These are phyloP conservation scores for Oeneis ivallda DNA, from an alignment of 2,888 invertebrate species.

Conservation along the genomic window DNA sequence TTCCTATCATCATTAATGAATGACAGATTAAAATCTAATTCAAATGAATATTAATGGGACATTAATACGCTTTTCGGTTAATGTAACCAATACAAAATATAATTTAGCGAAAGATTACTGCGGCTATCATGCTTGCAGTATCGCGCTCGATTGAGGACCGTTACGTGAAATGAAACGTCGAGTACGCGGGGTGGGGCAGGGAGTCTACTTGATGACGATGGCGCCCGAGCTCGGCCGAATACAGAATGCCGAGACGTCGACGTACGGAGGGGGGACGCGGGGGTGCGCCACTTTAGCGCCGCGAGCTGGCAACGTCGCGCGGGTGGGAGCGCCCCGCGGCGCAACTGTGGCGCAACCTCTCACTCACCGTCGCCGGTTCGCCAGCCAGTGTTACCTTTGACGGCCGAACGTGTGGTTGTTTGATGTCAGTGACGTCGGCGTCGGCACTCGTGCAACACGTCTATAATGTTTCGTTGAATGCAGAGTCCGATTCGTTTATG, in stretches of 20 bases:
- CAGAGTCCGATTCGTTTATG: slow-evolving; percentile 78
- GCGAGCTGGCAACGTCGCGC: slow-evolving; percentile 81
- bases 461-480: slow-evolving; percentile 79
- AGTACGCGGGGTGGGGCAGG: slow-evolving; percentile 74
- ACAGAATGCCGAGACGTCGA: slow-evolving; percentile 75
- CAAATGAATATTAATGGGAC: background rate
- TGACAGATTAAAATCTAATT: background rate
- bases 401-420: slow-evolving; percentile 78
- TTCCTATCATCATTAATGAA: background rate
- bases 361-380: slow-evolving; percentile 81
- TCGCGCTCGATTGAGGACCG: slow-evolving; percentile 82
- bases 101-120: slow-evolving; percentile 59
- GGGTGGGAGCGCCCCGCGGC: slow-evolving; percentile 79
- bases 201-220: slow-evolving; percentile 70
- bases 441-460: slow-evolving; percentile 80
- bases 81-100: slow-evolving; percentile 44
- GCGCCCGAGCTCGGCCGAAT: slow-evolving; percentile 74
- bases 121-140: slow-evolving; percentile 74
- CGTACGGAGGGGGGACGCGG: slow-evolving; percentile 74
- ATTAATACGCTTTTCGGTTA: slow-evolving; percentile 4
- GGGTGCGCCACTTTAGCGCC: slow-evolving; percentile 81
- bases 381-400: slow-evolving; percentile 84
- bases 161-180: slow-evolving; percentile 81
- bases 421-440: slow-evolving; percentile 79
- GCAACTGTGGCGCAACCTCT: slow-evolving; percentile 82